These are phyloP conservation scores for Podarcis siculus DNA, from an alignment of 2,797 vertebrate genomes.

Conservation along the genomic window DNA sequence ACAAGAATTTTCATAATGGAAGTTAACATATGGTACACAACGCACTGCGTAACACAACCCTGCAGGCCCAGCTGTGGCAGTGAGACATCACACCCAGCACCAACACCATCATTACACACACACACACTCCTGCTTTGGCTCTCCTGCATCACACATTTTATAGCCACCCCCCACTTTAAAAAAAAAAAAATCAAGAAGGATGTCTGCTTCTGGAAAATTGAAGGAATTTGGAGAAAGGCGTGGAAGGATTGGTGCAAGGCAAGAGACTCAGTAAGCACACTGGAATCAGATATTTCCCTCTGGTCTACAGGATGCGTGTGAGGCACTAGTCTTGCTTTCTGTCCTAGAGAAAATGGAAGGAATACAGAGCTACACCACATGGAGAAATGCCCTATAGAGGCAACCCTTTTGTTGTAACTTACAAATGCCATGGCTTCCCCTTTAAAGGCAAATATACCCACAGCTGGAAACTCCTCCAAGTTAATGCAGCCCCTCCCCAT, in stretches of 20 bases:
- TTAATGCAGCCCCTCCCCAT: constrained; percentile 61
- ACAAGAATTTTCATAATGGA: neutral
- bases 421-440: constrained; percentile 37
- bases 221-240: neutral
- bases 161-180: neutral
- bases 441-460: constrained; percentile 39
- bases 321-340: neutral
- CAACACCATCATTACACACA: neutral
- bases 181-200: neutral
- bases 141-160: neutral
- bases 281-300: neutral
- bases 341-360: neutral
- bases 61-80: neutral
- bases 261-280: neutral
- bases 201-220: neutral
- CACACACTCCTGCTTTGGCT: neutral
- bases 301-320: neutral
- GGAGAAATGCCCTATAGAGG: constrained; percentile 10
- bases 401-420: constrained; percentile 28
- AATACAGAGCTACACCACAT: constrained; percentile 16
- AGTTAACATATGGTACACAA: neutral
- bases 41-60: neutral
- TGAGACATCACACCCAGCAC: neutral
- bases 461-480: constrained; percentile 74
- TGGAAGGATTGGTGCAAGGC: too few species aligned